These are phyloP conservation scores for Agrotis ipsilon DNA, from an alignment of 2,888 invertebrate genomes.

Conservation along the genomic window DNA sequence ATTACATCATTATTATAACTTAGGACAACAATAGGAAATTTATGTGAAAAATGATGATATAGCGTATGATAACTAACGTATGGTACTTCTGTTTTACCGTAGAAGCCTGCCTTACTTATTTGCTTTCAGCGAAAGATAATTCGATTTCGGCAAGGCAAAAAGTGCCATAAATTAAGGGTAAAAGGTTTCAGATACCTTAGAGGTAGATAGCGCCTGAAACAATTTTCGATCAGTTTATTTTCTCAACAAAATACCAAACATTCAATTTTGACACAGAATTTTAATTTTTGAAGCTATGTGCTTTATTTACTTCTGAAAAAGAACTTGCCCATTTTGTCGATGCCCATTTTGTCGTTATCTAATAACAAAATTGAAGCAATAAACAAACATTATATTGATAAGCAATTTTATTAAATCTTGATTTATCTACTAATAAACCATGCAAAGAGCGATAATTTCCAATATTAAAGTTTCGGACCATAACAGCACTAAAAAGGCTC, in stretches of 20 bases:
- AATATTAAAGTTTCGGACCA: conserved; percentile 22
- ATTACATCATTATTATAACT: no score
- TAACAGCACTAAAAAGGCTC: conserved; percentile 50
- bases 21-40: no score
- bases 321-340: no score
- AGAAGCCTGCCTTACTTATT: not conserved
- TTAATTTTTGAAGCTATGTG: no score
- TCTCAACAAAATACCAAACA: not conserved
- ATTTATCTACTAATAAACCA: not conserved
- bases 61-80: not conserved
- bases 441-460: conserved; percentile 19
- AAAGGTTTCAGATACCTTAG: conserved; percentile 24
- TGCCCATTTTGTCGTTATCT: no score
- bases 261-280: no score
- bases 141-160: conserved; percentile 32
- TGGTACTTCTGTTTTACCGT: not conserved
- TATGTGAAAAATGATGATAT: not conserved
- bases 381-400: no score
- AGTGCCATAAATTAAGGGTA: conserved; percentile 35
- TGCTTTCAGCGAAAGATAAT: conserved; percentile 27
- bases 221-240: not conserved
- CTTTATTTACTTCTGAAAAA: no score
- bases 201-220: conserved; percentile 1
- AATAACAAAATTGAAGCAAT: no score
- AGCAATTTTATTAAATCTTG: no score